These are phyloP conservation scores for Vireo altiloquus DNA, from an alignment of 2,113 vertebrate species.

Conservation along the genomic window DNA sequence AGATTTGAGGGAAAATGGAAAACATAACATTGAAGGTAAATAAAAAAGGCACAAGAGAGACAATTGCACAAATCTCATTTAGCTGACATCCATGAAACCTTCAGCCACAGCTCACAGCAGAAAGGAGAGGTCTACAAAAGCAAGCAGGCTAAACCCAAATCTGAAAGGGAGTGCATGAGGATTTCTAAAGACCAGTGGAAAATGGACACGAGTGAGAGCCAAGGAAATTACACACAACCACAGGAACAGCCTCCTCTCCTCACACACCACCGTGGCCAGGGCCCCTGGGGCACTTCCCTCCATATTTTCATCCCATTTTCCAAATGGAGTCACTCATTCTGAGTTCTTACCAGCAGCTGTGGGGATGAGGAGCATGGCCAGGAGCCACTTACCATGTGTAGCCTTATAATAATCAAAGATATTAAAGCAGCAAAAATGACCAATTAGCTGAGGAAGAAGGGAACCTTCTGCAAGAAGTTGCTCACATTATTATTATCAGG, in stretches of 20 bases:
- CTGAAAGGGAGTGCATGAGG: background rate
- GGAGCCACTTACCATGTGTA: background rate
- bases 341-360: background rate
- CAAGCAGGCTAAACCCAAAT: background rate
- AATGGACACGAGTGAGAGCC: background rate
- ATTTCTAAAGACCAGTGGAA: background rate
- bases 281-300: background rate
- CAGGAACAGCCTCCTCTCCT: background rate
- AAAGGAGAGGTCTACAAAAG: background rate
- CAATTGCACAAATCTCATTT: background rate
- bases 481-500: background rate
- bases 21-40: background rate
- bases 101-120: background rate
- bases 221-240: background rate
- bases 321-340: background rate
- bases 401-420: background rate
- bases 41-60: background rate
- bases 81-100: background rate
- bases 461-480: background rate
- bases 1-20: background rate
- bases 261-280: background rate
- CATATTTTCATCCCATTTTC: background rate
- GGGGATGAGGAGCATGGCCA: background rate
- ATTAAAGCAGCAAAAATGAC: background rate
- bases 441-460: background rate